Evolutionary conservation across 2,113 vertebrate species (phyloP).

Genomic region (Mobula birostris): DNA sequence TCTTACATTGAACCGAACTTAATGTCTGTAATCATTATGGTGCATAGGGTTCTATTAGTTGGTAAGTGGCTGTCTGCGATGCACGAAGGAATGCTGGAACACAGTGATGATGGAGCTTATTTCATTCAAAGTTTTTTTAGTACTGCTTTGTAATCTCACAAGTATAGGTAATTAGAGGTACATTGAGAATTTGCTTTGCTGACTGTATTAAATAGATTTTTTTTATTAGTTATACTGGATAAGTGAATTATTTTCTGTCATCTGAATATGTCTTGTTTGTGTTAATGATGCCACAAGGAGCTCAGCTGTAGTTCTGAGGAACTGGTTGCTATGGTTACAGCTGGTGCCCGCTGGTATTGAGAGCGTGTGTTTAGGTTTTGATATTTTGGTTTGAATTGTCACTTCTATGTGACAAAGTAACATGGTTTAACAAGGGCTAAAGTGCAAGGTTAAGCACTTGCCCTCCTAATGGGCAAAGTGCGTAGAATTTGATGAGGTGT

Average conservation of each 20-base stretch:
- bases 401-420: background rate
- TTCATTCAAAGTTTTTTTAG: slow-evolving; percentile 3
- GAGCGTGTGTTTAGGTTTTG: background rate
- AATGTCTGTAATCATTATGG: background rate
- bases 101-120: background rate
- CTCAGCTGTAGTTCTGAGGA: background rate
- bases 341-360: background rate
- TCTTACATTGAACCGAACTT: background rate
- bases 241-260: background rate
- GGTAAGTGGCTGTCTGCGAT: background rate
- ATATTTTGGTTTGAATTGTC: slow-evolving; percentile 9
- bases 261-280: background rate
- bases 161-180: background rate
- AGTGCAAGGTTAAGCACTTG: background rate
- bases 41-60: background rate
- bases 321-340: slow-evolving; percentile 7
- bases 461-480: background rate
- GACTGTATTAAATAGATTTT: background rate
- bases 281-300: background rate
- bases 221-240: background rate
- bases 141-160: background rate
- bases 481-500: background rate
- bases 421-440: background rate
- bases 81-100: background rate
- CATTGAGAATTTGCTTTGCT: background rate